Conservation (phyloP, 2,797 vertebrate species). For the Phataginus tetradactyla region DNA sequence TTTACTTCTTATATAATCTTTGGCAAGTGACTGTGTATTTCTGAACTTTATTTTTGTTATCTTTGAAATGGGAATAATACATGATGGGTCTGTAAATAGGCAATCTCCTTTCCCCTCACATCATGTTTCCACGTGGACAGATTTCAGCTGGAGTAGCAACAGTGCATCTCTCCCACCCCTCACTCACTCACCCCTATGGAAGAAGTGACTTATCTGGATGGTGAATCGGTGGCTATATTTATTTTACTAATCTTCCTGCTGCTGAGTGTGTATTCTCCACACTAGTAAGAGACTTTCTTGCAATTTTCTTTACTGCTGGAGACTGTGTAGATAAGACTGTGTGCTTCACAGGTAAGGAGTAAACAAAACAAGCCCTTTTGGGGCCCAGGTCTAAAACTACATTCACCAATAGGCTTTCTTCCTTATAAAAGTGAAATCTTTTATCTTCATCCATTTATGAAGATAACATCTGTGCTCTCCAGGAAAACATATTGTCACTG, state of each 20-base stretch:
- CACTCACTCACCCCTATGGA: not conserved
- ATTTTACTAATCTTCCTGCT: not conserved
- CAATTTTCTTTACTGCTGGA: not conserved
- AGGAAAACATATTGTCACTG: not conserved
- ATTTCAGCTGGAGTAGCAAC: not conserved
- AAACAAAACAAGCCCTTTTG: not conserved
- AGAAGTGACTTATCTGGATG: not conserved
- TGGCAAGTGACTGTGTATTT: not conserved
- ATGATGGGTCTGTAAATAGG: not conserved
- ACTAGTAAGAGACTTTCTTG: not conserved
- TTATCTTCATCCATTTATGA: not conserved
- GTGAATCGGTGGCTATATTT: not conserved
- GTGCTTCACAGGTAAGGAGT: not conserved
- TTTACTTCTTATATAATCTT: not conserved
- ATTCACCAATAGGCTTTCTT: not conserved
- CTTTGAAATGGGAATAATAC: not conserved
- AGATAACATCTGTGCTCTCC: not conserved
- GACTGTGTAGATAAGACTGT: not conserved
- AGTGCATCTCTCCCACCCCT: not conserved
- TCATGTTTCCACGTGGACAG: not conserved
- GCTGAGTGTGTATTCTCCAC: not conserved
- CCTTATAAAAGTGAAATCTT: not conserved
- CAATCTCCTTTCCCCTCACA: not conserved
- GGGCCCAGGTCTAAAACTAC: not conserved
- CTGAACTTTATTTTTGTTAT: not conserved